Percentiles rank a stretch among this genome's conserved stretches.
These are phyloP conservation scores for Phalloptychus januarius DNA, from an alignment of 2,797 vertebrate species.

Conservation along the genomic window DNA sequence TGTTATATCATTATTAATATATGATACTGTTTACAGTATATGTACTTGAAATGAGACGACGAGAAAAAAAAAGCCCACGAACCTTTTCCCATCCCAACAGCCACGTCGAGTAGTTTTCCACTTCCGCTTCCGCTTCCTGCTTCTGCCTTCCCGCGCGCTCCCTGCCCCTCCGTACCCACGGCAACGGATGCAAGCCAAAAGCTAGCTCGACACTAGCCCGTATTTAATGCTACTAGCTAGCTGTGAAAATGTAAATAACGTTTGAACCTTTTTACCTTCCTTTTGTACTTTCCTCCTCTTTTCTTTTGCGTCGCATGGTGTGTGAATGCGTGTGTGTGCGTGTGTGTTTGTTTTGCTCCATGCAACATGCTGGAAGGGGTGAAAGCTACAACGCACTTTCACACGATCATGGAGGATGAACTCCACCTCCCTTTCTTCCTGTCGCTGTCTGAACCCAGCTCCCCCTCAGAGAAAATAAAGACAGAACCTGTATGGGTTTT, in stretches of 20 bases:
- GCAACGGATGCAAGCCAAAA: conserved; percentile 65
- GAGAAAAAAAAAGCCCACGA: conserved; percentile 51
- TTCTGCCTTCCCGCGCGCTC: conserved; percentile 1
- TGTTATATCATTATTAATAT: conserved; percentile 65
- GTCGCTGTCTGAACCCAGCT: conserved; percentile 47
- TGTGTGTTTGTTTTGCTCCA: conserved; percentile 45
- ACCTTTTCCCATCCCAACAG: conserved; percentile 30
- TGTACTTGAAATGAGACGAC: conserved; percentile 67
- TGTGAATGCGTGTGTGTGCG: background rate
- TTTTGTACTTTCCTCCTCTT: conserved; percentile 55
- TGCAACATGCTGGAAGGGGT: conserved; percentile 21
- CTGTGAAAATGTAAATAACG: conserved; percentile 66
- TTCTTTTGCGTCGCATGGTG: conserved; percentile 30
- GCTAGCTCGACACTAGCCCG: conserved; percentile 54
- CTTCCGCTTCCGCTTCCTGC: background rate
- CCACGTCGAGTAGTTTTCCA: conserved; percentile 26
- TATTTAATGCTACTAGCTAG: conserved; percentile 69
- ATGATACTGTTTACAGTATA: conserved; percentile 72
- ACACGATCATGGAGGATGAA: conserved; percentile 43
- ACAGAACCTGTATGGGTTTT: conserved; percentile 15
- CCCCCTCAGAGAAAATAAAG: conserved; percentile 40
- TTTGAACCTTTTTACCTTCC: conserved; percentile 56
- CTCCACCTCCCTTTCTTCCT: conserved; percentile 54
- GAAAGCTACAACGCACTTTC: conserved; percentile 42
- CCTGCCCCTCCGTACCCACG: background rate